A percentile compares a stretch with the other conserved stretches of the same genome.
phyloP scores from a whole-genome alignment of 2,113 vertebrate species.

The Ictalurus punctatus region DNA sequence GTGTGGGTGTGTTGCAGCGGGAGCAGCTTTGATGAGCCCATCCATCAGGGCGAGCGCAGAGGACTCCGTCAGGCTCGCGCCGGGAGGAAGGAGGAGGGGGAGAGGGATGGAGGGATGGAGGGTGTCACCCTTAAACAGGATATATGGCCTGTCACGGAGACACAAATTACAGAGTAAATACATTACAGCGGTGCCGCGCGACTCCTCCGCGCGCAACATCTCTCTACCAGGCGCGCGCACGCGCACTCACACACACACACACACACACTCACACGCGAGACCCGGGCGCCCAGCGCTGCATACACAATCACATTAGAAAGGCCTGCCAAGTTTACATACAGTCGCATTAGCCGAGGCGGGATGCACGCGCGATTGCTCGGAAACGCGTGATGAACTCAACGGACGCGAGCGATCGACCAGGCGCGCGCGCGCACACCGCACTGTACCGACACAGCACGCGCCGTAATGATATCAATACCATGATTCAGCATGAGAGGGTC shows the following conservation, averaged over 20 bases:
- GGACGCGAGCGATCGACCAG: constrained; percentile 25
- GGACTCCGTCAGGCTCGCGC: constrained; percentile 72
- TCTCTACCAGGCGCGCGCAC: constrained; percentile 60
- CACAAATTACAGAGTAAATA: constrained; percentile 82
- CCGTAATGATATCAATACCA: constrained; percentile 18
- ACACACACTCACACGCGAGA: not conserved
- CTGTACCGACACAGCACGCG: constrained; percentile 25
- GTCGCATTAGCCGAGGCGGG: constrained; percentile 44
- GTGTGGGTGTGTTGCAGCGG: constrained; percentile 62
- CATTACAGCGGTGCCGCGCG: constrained; percentile 72
- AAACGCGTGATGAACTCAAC: constrained; percentile 15
- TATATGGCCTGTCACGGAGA: constrained; percentile 77
- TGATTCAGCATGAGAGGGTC: constrained; percentile 32
- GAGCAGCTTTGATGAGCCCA: constrained; percentile 74
- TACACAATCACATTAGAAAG: constrained; percentile 59
- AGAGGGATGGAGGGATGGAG: constrained; percentile 30
- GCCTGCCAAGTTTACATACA: constrained; percentile 59
- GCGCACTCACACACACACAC: not conserved
- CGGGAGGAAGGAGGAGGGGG: constrained; percentile 64
- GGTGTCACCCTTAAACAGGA: constrained; percentile 81
- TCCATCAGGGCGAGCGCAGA: constrained; percentile 75
- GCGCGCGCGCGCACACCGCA: constrained; percentile 10
- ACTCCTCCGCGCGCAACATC: constrained; percentile 69
- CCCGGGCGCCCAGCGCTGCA: constrained; percentile 49
- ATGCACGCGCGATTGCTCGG: not conserved